phyloP scores from a whole-genome alignment of 2,113 vertebrate species.

The Geococcyx californianus region DNA sequence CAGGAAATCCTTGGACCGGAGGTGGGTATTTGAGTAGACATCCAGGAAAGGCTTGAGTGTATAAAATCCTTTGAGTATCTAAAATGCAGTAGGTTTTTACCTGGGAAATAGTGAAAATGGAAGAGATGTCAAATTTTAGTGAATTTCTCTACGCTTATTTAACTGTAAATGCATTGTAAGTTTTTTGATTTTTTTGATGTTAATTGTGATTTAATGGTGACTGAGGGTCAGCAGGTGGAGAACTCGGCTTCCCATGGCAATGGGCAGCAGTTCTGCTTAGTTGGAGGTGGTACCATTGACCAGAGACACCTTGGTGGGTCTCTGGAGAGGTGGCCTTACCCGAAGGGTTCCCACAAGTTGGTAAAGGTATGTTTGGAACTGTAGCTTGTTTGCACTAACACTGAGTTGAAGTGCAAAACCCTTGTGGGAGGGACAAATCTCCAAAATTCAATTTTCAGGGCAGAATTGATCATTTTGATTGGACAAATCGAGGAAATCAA shows the following conservation, averaged over 20 bases:
- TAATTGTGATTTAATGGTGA: not conserved
- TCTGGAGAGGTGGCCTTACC: not conserved
- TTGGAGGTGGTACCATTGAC: accelerated
- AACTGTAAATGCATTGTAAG: not conserved
- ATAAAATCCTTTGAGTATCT: not conserved
- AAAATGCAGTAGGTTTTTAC: not conserved
- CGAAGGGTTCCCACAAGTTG: not conserved
- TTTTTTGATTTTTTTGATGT: not conserved
- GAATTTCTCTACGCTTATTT: not conserved
- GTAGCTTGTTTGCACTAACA: not conserved
- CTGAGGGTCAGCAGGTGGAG: not conserved
- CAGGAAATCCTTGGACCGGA: not conserved
- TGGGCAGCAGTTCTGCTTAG: not conserved
- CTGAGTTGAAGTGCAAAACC: not conserved
- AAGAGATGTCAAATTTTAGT: not conserved
- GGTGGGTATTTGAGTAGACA: not conserved
- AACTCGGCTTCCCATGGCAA: not conserved
- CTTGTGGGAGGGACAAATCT: not conserved
- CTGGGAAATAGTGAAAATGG: not conserved
- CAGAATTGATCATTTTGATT: not conserved
- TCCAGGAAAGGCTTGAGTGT: not conserved
- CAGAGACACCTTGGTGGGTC: not conserved
- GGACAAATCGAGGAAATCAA: not conserved
- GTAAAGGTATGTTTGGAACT: not conserved
- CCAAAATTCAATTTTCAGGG: not conserved